Evolutionary conservation across 1,140 invertebrate species (phyloP).

Genomic region (Stegodyphus mimosarum): DNA sequence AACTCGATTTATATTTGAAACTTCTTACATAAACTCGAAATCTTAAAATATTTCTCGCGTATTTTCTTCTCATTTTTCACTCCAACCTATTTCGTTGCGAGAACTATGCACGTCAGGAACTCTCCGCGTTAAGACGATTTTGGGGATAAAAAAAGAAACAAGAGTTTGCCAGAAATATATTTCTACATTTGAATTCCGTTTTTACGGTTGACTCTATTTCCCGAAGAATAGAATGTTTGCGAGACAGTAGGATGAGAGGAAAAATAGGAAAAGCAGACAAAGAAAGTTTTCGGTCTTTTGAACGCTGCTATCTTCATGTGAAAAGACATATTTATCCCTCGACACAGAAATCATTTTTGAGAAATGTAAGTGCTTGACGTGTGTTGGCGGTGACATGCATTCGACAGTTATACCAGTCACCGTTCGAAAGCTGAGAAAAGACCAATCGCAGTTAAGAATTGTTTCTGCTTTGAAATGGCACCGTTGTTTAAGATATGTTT

Average conservation of each 20-base stretch:
- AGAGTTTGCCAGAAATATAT: background rate
- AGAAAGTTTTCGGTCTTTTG: too few relatives aligned
- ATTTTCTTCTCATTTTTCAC: slow-evolving; percentile 46
- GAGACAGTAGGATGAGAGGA: too few relatives aligned
- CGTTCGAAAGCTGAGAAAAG: background rate
- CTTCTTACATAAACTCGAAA: slow-evolving; percentile 33
- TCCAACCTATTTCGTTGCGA: slow-evolving; percentile 3
- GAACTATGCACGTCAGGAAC: slow-evolving; percentile 28
- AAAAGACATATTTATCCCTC: background rate
- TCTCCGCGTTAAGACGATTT: background rate
- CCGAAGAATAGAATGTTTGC: too few relatives aligned
- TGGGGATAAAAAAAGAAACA: background rate
- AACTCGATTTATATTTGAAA: slow-evolving; percentile 43
- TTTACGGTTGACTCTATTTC: too few relatives aligned
- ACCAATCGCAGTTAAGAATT: background rate
- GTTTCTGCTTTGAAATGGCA: too few relatives aligned
- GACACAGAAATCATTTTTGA: background rate
- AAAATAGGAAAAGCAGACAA: too few relatives aligned
- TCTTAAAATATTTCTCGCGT: slow-evolving; percentile 32
- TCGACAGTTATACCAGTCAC: background rate
- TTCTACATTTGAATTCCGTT: too few relatives aligned
- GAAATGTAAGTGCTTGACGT: background rate
- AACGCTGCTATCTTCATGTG: too few relatives aligned
- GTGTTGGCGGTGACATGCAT: background rate
- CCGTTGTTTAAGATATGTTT: background rate